These are phyloP conservation scores for Rhabdophis nuchalis DNA, from an alignment of 2,797 vertebrate species.

Conservation along the genomic window DNA sequence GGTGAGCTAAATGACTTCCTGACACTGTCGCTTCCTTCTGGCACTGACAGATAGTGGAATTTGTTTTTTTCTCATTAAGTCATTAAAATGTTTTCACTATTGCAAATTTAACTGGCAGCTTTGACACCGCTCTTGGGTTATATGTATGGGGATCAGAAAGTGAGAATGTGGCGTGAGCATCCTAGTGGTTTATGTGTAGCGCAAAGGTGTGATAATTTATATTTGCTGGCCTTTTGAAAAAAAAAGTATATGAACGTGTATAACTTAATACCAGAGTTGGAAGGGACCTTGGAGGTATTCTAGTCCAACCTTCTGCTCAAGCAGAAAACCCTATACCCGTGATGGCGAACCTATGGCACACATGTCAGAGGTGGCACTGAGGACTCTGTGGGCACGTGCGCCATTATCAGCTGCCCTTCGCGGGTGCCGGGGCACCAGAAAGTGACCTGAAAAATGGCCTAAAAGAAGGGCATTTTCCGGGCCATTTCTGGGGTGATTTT, in stretches of 20 bases:
- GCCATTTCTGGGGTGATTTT: no score
- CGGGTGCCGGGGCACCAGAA: no score
- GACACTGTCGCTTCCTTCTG: background rate
- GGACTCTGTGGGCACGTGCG: no score
- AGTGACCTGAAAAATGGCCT: no score
- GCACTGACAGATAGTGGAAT: background rate
- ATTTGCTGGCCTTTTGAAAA: background rate
- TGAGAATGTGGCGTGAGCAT: background rate
- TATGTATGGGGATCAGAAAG: background rate
- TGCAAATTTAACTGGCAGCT: background rate
- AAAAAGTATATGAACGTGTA: background rate
- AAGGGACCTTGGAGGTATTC: background rate
- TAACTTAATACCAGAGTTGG: background rate
- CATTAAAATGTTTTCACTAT: background rate
- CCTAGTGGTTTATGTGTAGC: background rate
- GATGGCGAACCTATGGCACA: no score
- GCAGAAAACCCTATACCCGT: background rate
- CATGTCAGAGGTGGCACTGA: no score
- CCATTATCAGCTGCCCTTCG: no score
- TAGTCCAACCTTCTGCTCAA: background rate
- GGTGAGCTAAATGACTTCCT: background rate
- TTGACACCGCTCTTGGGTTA: background rate
- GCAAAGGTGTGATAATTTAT: background rate
- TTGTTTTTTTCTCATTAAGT: background rate
- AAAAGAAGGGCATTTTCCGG: no score